These are phyloP conservation scores for Calliopsis andreniformis DNA, from an alignment of 1,140 invertebrate species.

Conservation along the genomic window DNA sequence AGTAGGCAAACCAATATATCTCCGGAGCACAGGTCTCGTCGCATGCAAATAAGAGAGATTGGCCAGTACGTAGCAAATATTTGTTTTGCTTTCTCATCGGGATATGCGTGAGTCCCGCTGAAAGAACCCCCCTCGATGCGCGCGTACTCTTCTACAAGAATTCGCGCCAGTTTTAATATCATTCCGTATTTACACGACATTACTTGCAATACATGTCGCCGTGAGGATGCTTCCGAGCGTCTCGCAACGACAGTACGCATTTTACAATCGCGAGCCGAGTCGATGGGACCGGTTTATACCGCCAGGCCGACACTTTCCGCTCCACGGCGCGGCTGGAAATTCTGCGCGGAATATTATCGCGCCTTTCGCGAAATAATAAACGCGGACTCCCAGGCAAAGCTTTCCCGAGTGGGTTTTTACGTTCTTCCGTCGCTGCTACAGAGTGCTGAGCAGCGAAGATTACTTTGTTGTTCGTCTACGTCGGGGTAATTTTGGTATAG, in stretches of 20 bases:
- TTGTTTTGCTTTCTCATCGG: constrained; percentile 61
- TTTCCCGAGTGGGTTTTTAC: constrained; percentile 4
- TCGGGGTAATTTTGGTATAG: neutral
- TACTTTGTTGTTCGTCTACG: neutral
- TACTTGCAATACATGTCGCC: constrained; percentile 52
- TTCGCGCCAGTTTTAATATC: constrained; percentile 72
- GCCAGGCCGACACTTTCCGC: neutral
- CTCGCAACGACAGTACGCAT: constrained; percentile 6
- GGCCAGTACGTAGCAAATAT: constrained; percentile 68
- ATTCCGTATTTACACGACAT: constrained; percentile 65
- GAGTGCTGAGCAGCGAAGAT: neutral
- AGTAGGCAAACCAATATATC: constrained; percentile 69
- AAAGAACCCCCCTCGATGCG: constrained; percentile 11
- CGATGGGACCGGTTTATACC: neutral
- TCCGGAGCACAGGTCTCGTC: constrained; percentile 22
- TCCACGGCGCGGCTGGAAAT: neutral
- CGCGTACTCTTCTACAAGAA: constrained; percentile 40
- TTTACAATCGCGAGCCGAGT: constrained; percentile 2
- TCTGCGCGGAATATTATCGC: constrained; percentile 22
- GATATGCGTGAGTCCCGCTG: constrained; percentile 10
- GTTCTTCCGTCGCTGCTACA: neutral
- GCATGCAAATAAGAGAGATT: constrained; percentile 66
- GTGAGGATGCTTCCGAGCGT: neutral
- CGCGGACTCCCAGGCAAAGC: neutral
- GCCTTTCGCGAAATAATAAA: constrained; percentile 31